These are phyloP conservation scores for Murina feae DNA, from an alignment of 2,113 vertebrate genomes.

Conservation along the genomic window DNA sequence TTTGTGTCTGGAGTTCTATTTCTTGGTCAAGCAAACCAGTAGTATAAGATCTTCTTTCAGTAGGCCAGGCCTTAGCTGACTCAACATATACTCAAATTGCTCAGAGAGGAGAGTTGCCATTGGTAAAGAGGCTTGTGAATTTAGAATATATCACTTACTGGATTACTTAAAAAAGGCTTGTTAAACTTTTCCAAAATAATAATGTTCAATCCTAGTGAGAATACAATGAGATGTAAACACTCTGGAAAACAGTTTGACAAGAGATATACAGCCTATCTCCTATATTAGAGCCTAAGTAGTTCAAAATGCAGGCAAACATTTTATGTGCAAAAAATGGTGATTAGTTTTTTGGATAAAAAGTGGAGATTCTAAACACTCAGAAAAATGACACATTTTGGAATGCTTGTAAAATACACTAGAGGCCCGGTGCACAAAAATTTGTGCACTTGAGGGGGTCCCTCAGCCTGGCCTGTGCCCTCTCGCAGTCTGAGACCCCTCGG, in stretches of 20 bases:
- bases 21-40: background rate
- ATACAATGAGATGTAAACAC: background rate
- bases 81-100: background rate
- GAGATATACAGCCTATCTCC: background rate
- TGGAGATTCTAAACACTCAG: background rate
- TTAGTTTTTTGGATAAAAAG: background rate
- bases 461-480: too few species aligned
- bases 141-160: background rate
- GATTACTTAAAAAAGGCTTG: background rate
- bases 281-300: background rate
- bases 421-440: too few species aligned
- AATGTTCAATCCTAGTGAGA: background rate
- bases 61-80: conserved; percentile 13
- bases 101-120: background rate
- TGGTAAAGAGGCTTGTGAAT: background rate
- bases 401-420: background rate
- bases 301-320: conserved; percentile 11
- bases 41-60: background rate
- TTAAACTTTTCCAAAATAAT: background rate
- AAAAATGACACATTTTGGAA: background rate
- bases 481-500: too few species aligned
- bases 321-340: background rate
- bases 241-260: background rate
- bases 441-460: too few species aligned
- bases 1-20: background rate